phyloP scores from a whole-genome alignment of 2,888 invertebrate species.

The Drosophila peninsularis region DNA sequence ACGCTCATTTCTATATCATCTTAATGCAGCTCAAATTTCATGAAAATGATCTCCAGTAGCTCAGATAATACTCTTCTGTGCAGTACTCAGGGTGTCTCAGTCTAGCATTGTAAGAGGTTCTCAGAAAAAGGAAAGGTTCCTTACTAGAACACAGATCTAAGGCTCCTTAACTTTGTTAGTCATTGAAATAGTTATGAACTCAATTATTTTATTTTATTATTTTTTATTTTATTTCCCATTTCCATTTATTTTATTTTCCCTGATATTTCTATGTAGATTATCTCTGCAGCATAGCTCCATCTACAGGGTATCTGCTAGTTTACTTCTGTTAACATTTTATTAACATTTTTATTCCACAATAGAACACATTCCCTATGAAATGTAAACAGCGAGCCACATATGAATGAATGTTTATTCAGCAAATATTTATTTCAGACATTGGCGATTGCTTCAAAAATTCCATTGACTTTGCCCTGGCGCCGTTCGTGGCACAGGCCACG shows the following conservation, averaged over 20 bases:
- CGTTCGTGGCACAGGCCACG: slow-evolving; percentile 1
- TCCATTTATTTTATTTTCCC: background rate
- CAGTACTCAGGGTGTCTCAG: too few relatives aligned
- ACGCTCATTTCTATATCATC: too few relatives aligned
- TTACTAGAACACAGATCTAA: too few relatives aligned
- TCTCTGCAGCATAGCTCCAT: background rate
- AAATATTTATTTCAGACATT: slow-evolving; percentile 37
- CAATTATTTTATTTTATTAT: too few relatives aligned
- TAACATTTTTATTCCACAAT: background rate
- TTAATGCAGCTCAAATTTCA: too few relatives aligned
- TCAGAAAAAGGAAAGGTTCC: too few relatives aligned
- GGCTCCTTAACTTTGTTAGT: too few relatives aligned
- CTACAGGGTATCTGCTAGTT: background rate
- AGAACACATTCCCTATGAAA: slow-evolving; percentile 2
- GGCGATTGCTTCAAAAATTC: slow-evolving; percentile 20
- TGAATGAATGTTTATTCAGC: slow-evolving; percentile 13
- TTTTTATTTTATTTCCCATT: background rate
- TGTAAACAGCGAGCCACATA: slow-evolving; percentile 12
- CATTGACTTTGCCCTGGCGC: slow-evolving; percentile 16
- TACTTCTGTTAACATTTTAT: background rate
- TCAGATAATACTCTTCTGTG: too few relatives aligned
- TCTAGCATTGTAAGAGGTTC: too few relatives aligned
- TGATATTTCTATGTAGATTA: background rate
- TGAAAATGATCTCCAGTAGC: too few relatives aligned
- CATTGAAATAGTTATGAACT: too few relatives aligned